phyloP scores from a whole-genome alignment of 2,113 vertebrate species.

The Leucosticte australis region DNA sequence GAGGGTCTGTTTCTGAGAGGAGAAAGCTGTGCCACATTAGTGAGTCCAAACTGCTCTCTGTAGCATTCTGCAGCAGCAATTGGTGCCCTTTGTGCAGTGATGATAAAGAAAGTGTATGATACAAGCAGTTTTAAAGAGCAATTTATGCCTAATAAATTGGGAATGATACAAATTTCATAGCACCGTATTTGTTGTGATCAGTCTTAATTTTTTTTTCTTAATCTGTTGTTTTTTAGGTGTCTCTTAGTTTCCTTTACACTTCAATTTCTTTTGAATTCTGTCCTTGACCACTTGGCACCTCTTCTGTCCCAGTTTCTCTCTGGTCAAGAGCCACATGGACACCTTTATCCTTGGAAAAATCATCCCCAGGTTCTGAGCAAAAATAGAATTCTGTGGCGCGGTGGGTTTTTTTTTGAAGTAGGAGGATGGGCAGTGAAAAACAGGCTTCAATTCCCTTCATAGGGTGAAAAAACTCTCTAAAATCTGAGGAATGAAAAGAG shows the following conservation, averaged over 20 bases:
- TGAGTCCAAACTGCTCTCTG: constrained; percentile 41
- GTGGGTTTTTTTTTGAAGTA: background rate
- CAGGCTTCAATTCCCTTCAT: background rate
- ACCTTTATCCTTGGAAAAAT: constrained; percentile 30
- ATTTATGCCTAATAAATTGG: constrained; percentile 78
- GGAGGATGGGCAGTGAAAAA: constrained; percentile 40
- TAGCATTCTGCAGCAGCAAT: constrained; percentile 49
- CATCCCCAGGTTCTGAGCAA: background rate
- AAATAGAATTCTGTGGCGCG: background rate
- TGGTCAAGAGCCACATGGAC: background rate
- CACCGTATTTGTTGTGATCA: constrained; percentile 61
- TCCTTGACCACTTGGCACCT: background rate
- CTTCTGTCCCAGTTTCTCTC: background rate
- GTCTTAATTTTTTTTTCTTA: constrained; percentile 17
- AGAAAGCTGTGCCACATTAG: constrained; percentile 8
- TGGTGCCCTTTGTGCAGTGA: constrained; percentile 56
- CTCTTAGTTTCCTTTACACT: constrained; percentile 21
- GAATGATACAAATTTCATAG: constrained; percentile 74
- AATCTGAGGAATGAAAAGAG: background rate
- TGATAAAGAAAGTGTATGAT: constrained; percentile 57
- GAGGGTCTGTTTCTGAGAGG: constrained; percentile 34
- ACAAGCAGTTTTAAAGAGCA: constrained; percentile 73
- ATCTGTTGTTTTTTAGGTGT: constrained; percentile 18
- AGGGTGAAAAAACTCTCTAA: background rate
- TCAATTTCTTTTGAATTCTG: background rate